Conservation (phyloP, 2,888 invertebrate genomes). For the Hanleya hanleyi region DNA sequence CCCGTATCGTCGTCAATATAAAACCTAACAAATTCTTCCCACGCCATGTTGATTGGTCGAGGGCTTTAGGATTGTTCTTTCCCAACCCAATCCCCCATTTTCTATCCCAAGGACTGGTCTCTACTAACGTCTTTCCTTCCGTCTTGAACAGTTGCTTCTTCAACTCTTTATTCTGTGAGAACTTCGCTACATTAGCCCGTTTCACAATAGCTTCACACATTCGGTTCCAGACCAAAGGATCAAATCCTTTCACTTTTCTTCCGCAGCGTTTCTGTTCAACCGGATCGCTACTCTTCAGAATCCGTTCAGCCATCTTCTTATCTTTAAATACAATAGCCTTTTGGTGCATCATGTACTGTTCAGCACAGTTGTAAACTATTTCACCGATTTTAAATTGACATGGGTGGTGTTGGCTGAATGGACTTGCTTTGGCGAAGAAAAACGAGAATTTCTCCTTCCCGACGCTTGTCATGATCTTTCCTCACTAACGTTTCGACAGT, state of each 20-base stretch:
- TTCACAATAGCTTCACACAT: constrained; percentile 57
- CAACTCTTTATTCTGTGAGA: constrained; percentile 65
- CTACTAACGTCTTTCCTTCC: constrained; percentile 67
- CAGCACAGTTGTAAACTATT: constrained; percentile 59
- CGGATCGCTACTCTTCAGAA: constrained; percentile 57
- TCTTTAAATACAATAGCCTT: constrained; percentile 71
- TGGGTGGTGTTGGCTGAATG: constrained; percentile 67
- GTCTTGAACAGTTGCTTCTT: constrained; percentile 57
- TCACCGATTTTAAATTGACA: constrained; percentile 56
- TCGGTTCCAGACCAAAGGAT: constrained; percentile 55
- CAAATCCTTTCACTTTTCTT: constrained; percentile 63
- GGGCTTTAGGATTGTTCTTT: constrained; percentile 52
- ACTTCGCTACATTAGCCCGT: constrained; percentile 67
- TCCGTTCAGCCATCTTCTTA: constrained; percentile 49
- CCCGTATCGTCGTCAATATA: constrained; percentile 64
- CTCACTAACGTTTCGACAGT: no score
- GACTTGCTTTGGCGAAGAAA: constrained; percentile 59
- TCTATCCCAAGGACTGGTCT: constrained; percentile 69
- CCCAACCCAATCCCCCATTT: constrained; percentile 72
- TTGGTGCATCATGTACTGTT: constrained; percentile 71
- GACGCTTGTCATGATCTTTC: no score
- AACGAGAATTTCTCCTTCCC: neutral
- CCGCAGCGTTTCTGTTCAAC: constrained; percentile 65
- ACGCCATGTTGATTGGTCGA: constrained; percentile 59
- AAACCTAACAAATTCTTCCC: constrained; percentile 70